Evolutionary conservation across 2,888 invertebrate species (phyloP).

Genomic region (Pocota personata): DNA sequence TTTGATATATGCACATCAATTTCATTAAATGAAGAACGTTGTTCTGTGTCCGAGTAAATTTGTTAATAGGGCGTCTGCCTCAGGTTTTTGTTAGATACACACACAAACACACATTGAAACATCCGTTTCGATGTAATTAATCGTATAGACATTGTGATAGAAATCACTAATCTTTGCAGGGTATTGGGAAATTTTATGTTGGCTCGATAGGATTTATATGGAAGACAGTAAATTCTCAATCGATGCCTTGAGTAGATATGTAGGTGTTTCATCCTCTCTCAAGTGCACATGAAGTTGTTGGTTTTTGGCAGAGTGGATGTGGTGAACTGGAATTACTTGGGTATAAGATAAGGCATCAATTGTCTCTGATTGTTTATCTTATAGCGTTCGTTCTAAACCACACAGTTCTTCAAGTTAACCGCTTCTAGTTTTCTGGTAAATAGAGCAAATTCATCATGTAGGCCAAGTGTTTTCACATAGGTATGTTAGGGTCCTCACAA

Average conservation of each 20-base stretch:
- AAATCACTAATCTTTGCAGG: constrained; percentile 36
- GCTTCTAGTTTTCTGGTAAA: too few species aligned
- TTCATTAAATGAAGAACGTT: constrained; percentile 47
- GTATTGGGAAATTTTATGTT: not conserved
- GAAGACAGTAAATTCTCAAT: not conserved
- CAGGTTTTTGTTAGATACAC: constrained; percentile 24
- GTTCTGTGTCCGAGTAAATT: constrained; percentile 50
- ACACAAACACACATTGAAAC: constrained; percentile 5
- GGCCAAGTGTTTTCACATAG: too few species aligned
- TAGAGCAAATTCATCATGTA: too few species aligned
- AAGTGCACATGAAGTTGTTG: not conserved
- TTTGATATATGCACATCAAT: constrained; percentile 61
- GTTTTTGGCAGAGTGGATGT: not conserved
- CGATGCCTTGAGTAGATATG: not conserved
- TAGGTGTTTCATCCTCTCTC: not conserved
- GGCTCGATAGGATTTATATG: not conserved
- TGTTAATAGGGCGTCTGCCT: constrained; percentile 56
- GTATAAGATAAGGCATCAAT: too few species aligned
- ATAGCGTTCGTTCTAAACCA: too few species aligned
- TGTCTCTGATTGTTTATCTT: too few species aligned
- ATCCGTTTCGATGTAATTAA: constrained; percentile 55
- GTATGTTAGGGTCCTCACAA: too few species aligned
- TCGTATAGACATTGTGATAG: constrained; percentile 45
- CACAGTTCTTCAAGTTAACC: too few species aligned
- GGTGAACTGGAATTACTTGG: too few species aligned